Evolutionary conservation across 2,113 vertebrate genomes (phyloP).

Genomic region (Fulmarus glacialis): DNA sequence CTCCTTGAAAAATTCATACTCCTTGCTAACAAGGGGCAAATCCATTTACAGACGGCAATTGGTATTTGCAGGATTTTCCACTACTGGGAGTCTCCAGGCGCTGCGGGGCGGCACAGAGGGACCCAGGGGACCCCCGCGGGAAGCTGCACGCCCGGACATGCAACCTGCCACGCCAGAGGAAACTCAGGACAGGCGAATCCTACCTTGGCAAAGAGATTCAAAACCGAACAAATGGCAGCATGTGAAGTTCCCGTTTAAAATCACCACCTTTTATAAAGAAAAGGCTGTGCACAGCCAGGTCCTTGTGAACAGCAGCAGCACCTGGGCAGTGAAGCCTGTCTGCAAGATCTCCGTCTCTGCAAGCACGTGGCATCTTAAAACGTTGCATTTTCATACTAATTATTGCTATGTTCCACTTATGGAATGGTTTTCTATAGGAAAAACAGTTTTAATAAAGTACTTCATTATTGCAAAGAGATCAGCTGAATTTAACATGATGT

Average conservation of each 20-base stretch:
- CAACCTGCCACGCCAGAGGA: rapidly evolving
- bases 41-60: neutral
- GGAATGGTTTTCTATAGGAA: neutral
- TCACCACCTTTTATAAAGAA: neutral
- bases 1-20: neutral
- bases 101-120: neutral
- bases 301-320: no score
- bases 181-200: neutral
- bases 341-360: neutral
- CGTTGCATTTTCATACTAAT: neutral
- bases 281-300: neutral
- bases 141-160: rapidly evolving
- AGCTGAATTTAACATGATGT: neutral
- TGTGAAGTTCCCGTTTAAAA: neutral
- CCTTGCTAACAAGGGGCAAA: neutral
- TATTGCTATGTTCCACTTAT: neutral
- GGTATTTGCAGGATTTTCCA: no score
- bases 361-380: neutral
- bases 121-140: neutral
- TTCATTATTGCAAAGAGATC: neutral
- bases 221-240: no score
- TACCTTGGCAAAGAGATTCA: neutral
- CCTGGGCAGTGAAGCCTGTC: neutral
- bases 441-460: neutral
- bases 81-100: no score